Evolutionary conservation across 2,113 vertebrate species (phyloP), one percentile per base, ranked within the genome.

Genomic region (Emydocephalus ijimae): DNA sequence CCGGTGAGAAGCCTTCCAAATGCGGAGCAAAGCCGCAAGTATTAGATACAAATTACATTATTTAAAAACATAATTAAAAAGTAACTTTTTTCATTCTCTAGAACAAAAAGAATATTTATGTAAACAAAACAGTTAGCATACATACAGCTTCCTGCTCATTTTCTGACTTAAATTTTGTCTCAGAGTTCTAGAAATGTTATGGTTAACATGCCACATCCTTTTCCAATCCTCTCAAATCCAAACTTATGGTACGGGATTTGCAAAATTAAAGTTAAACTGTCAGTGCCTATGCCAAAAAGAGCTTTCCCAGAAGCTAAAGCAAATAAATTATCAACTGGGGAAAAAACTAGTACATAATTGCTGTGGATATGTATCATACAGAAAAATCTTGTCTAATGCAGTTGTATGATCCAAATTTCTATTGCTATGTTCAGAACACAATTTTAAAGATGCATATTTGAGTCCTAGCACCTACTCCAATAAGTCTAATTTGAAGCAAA

Each of bases 71-170:
- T 45, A 45, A 89, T 34, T 0, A 1, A 14, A 87, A 88, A 94
- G 20, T 8, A 23, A 4, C 0, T 0, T 57, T 29, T 91, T 29
- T 6, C 55, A 59, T 92, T 21, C 52, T 93, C 94, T 91, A 93
- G 45, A 45, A 10, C 48, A 94, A 92, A 74, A 23, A 2, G 23
- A 90, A 87, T 12, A 85, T 52, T 20, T 20, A 57, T 4, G 95
- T 94, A 88, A 59, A 93, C 52, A 4, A n/a, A 95, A 81, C 94
- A 95, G 54, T 90, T 93, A 96, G 95, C 93, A 43, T 64, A 45
- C 56, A 94, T 90, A 56, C 29, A 57, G 43, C 15, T 85, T 45
- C 29, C 61, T 50, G 14, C n/a, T 81, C 48, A 23, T 39, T 90
- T 54, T 54, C 48, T 20, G 3, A 81, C 18, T 21, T 81, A 54